Base-by-base conservation (phyloP, 2,113 vertebrate species). In the Peromyscus leucopus region DNA sequence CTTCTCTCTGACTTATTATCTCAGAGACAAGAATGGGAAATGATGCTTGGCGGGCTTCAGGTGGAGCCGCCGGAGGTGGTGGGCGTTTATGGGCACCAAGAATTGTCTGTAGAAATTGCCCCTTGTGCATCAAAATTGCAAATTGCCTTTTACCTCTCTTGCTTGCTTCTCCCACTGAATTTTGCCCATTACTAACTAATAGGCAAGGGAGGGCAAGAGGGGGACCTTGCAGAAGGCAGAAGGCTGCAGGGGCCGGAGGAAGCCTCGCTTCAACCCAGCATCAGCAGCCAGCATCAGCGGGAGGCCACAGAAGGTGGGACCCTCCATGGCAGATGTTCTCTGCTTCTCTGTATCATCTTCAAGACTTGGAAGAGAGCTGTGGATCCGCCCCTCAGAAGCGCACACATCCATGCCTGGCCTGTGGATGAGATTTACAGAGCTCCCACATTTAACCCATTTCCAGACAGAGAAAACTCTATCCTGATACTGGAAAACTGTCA, bases 1-100 rank as follows among this genome's bases (percentile, higher is more conserved):
- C 97, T 89, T 97, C 97, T 97, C 96, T 96, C 96, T 33, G 89
- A 96, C 97, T 98, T 98, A 97, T 98, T 98, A 97, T 96, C 96
- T 98, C 96, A 79, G 89, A 97, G 91, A 96, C 33, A 28, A 95
- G 96, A 96, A 97, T 93, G 96, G 97, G 96, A 97, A 97, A 97
- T 22, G 48, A 95, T 61, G 89, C 69, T 97, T 63, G 42, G 72
- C 39, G 11, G 94, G 97, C 33, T 96, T 97, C 89, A 65, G 95
- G 96, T 90, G 83, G 89, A 94, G 95, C 89, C 0, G 19, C 95
- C 0, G 5, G 94, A 96, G 95, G 82, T 94, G 95, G 96, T 96
- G 96, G 97, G 97, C 15, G 78, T 93, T 84, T 36, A 19, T 1
- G 42, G 89, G 94, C 96, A 90, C 89, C 55, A 2, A 24, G 71